Base-by-base conservation (phyloP, 92 coral and sea anemone species). In the Zoanthus sansibaricus region DNA sequence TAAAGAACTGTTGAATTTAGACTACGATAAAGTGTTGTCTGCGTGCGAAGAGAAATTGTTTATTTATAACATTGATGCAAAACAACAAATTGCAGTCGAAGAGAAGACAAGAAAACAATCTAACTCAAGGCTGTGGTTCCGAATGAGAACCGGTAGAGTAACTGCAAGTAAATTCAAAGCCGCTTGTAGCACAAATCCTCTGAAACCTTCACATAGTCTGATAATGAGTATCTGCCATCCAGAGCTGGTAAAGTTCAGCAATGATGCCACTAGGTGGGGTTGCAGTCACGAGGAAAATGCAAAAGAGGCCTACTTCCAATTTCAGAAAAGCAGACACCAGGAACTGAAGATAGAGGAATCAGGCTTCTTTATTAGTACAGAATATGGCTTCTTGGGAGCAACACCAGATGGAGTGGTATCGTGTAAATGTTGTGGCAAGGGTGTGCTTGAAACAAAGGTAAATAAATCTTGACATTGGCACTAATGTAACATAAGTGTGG, bases 221-320 rank as follows among this genome's bases (percentile, higher is more conserved):
- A 67, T 82, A 14, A 64, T 66, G 86, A 71, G 86, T 64, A 82
- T 82, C 17, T 82, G 86, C 59, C 86, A 82, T 30, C 86, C 87
- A 7, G 87, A 82, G 42, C 82, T 82, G 32, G 74, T 48, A 13
- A 67, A 33, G 59, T 82, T 82, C 61, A 82, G 82, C 42, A 82
- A 42, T 82, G 49, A 66, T 68, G 87, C 87, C 37, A 82, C 87
- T 18, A 59, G 32, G 61, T 82, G 87, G 87, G 87, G 87, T 32
- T 82, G 87, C 48, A 71, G 33, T 71, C 83, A 70, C 45, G 87
- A 82, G 32, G 83, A 42, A 71, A 83, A 42, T 70, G 66, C 87
- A 71, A 70, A 47, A 20, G 78, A 71, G 68, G 87, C 78, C 83
- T 83, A 71, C 87, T 71, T 21, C 78, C 66, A 71, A 83, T 21